Evolutionary conservation across 2,113 vertebrate species (phyloP).

Genomic region (Hypomesus transpacificus): DNA sequence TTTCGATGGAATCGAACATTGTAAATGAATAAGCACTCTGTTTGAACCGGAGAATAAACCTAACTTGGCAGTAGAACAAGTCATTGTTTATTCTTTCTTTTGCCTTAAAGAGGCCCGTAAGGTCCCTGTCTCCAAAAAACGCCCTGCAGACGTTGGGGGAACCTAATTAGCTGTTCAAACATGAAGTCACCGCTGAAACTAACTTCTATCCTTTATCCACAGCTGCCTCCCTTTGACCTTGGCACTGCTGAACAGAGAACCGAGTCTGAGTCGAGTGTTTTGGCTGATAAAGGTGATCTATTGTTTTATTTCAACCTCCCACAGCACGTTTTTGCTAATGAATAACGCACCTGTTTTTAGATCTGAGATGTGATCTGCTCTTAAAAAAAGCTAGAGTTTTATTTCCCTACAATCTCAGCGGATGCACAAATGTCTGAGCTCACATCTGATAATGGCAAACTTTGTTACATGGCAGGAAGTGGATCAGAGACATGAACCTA

Average conservation of each 20-base stretch:
- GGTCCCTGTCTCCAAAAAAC: neutral
- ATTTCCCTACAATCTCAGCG: neutral
- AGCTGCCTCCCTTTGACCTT: constrained; percentile 38
- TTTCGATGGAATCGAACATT: too few species aligned
- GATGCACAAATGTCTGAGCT: too few species aligned
- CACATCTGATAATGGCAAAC: too few species aligned
- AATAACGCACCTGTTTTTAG: constrained; percentile 40
- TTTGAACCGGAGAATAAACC: neutral
- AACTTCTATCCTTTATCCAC: constrained; percentile 41
- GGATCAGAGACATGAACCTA: too few species aligned
- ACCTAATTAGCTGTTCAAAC: constrained; percentile 25
- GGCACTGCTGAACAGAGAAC: constrained; percentile 24
- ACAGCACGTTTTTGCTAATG: constrained; percentile 42
- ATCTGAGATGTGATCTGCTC: neutral
- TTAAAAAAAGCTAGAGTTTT: neutral
- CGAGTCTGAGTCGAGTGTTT: constrained; percentile 29
- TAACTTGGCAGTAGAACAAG: neutral
- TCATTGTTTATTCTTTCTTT: neutral
- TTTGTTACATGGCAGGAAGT: too few species aligned
- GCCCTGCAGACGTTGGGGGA: neutral
- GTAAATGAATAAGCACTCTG: too few species aligned
- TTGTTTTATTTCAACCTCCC: constrained; percentile 51
- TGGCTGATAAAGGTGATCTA: constrained; percentile 39
- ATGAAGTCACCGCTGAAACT: constrained; percentile 13
- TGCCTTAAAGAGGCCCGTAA: neutral